Base-by-base conservation (phyloP, 1,140 invertebrate genomes). In the Orussus abietinus region DNA sequence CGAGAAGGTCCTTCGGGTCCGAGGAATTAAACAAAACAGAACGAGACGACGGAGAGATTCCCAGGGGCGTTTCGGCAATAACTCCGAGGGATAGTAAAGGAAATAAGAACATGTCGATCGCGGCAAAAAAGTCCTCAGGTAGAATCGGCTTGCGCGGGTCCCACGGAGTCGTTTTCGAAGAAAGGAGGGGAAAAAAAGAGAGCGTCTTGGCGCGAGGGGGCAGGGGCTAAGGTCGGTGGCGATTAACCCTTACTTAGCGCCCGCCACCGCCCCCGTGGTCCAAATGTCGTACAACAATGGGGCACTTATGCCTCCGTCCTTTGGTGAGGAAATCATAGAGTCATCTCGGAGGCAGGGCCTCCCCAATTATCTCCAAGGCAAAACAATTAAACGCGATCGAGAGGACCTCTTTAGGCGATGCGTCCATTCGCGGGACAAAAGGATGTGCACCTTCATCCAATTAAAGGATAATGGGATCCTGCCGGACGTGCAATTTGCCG, bases 401-500 rank as follows among this genome's bases (percentile, higher is more conserved):
- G n/a, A n/a, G n/a, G n/a, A n/a, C 42, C 36, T 40, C 37, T 32
- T 33, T 28, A 20, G 17, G 26, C 11, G 6, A 18, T 9, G 10
- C 7, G 3, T 13, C 22, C n/a, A 3, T 21, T 20, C 33, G 25
- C 31, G 33, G 42, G 38, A 61, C 60, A 61, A 63, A 57, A 47
- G 40, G 58, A 65, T 64, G 49, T 64, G 64, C 61, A 57, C 57
- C 56, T 64, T 65, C 64, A 65, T 65, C 59, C 57, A 62, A 62
- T 64, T 62, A 64, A 54, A 49, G 47, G 52, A 60, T 59, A 64
- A 65, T 62, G 55, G 53, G 50, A 55, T 28, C 6, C 22, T n/a
- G 22, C 22, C n/a, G 6, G 22, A 25, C 22, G 22, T 6, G n/a
- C n/a, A 25, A 25, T 25, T 25, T 25, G 22, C 22, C n/a, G n/a